A percentile compares a stretch with the other conserved stretches of the same genome.
These are phyloP conservation scores for Wasmannia auropunctata DNA, from an alignment of 1,140 invertebrate species.

Conservation along the genomic window DNA sequence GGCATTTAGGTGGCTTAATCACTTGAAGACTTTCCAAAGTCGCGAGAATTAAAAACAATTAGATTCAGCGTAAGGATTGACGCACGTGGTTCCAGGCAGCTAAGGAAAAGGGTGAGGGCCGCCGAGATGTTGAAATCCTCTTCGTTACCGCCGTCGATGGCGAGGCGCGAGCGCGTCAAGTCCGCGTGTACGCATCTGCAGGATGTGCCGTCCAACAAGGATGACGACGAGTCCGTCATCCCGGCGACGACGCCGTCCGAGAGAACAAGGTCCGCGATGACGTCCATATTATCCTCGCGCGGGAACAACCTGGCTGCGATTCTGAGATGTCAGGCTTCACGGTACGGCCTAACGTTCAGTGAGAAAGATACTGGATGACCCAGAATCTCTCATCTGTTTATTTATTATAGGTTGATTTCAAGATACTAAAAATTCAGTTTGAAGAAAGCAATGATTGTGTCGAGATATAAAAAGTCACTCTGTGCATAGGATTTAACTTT, in stretches of 20 bases:
- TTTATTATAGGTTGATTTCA: neutral
- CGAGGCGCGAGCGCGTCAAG: conserved; percentile 86
- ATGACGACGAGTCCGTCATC: conserved; percentile 72
- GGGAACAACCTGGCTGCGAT: conserved; percentile 90
- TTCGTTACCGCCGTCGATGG: conserved; percentile 90
- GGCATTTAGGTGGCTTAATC: neutral
- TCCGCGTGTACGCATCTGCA: conserved; percentile 82
- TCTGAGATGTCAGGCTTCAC: conserved; percentile 88
- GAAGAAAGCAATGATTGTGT: neutral
- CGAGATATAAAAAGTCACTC: neutral
- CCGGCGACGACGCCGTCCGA: conserved; percentile 75
- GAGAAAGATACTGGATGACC: neutral
- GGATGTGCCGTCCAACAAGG: conserved; percentile 80
- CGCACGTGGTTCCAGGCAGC: conserved; percentile 82
- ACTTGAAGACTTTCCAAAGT: neutral
- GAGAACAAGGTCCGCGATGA: conserved; percentile 83
- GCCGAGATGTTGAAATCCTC: conserved; percentile 89
- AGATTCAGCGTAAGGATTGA: neutral
- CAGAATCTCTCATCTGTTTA: neutral
- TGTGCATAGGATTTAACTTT: neutral
- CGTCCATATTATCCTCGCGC: conserved; percentile 83
- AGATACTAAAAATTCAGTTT: neutral
- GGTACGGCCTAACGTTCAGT: conserved; percentile 76
- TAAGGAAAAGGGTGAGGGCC: conserved; percentile 89
- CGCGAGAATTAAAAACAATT: neutral